These are phyloP conservation scores for Odocoileus virginianus DNA, from an alignment of 2,113 vertebrate species.

Conservation along the genomic window DNA sequence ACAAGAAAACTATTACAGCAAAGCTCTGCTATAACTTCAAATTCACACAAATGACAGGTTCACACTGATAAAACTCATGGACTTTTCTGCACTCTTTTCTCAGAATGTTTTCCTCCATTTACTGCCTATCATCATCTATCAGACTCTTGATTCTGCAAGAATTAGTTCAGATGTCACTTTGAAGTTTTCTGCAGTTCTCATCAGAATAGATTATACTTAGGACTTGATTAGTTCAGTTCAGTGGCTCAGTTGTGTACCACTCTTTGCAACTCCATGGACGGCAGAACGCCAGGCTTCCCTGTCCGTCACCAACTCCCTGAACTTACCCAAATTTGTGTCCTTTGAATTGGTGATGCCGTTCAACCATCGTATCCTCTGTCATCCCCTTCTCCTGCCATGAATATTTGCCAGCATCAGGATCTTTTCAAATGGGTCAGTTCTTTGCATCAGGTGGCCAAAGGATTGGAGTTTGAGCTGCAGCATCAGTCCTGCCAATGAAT, in stretches of 20 bases:
- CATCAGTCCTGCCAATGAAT: neutral
- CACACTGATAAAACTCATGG: neutral
- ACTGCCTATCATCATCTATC: neutral
- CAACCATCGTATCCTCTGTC: neutral
- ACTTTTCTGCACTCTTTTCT: neutral
- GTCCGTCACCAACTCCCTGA: neutral
- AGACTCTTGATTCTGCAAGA: neutral
- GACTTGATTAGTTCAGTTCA: neutral
- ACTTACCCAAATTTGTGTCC: neutral
- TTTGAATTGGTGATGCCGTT: neutral
- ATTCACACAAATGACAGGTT: neutral
- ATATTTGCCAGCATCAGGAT: neutral
- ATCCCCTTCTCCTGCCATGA: neutral
- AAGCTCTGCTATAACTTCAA: neutral
- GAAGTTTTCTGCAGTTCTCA: neutral
- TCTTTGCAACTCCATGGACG: neutral
- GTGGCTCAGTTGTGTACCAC: neutral
- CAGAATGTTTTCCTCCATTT: neutral
- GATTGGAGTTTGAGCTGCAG: neutral
- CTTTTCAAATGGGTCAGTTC: neutral
- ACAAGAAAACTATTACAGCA: neutral
- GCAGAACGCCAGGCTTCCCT: neutral
- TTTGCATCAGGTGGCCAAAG: neutral
- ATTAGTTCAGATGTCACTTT: neutral
- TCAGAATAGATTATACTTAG: neutral